Percentiles rank a stretch among this genome's conserved stretches.
Evolutionary conservation across 1,140 invertebrate species (phyloP).

Genomic region (Sycophaga agraensis): DNA sequence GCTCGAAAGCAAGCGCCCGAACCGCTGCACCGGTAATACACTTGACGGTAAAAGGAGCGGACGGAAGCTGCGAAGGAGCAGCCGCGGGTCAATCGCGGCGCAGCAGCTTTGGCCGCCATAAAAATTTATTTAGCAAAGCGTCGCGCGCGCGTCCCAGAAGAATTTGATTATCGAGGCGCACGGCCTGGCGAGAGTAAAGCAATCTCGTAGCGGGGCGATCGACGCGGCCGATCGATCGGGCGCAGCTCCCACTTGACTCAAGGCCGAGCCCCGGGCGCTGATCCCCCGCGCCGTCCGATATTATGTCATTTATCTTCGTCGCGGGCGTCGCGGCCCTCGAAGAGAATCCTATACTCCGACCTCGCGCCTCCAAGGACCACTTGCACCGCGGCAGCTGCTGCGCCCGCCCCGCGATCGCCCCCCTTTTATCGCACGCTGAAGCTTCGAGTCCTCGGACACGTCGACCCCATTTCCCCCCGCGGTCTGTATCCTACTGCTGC

Average conservation of each 20-base stretch:
- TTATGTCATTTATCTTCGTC: constrained; percentile 58
- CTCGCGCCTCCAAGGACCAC: too few species aligned
- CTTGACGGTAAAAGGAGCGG: background rate
- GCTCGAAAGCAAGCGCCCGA: constrained; percentile 11
- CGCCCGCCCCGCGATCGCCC: too few species aligned
- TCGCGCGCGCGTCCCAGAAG: constrained; percentile 15
- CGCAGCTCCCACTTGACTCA: constrained; percentile 44
- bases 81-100: constrained; percentile 30
- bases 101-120: constrained; percentile 39
- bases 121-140: constrained; percentile 42
- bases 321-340: too few species aligned
- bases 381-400: too few species aligned
- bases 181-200: constrained; percentile 34
- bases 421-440: too few species aligned
- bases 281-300: constrained; percentile 41
- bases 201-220: constrained; percentile 40
- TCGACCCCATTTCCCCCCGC: constrained; percentile 26
- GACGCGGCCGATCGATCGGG: constrained; percentile 46
- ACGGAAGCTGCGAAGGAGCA: background rate
- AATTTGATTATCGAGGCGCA: constrained; percentile 45
- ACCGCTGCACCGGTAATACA: constrained; percentile 2
- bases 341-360: too few species aligned
- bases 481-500: constrained; percentile 11
- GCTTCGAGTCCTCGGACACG: too few species aligned
- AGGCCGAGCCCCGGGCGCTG: constrained; percentile 28